Evolutionary conservation across 2,797 vertebrate species (phyloP).

Genomic region (Tapirus indicus): DNA sequence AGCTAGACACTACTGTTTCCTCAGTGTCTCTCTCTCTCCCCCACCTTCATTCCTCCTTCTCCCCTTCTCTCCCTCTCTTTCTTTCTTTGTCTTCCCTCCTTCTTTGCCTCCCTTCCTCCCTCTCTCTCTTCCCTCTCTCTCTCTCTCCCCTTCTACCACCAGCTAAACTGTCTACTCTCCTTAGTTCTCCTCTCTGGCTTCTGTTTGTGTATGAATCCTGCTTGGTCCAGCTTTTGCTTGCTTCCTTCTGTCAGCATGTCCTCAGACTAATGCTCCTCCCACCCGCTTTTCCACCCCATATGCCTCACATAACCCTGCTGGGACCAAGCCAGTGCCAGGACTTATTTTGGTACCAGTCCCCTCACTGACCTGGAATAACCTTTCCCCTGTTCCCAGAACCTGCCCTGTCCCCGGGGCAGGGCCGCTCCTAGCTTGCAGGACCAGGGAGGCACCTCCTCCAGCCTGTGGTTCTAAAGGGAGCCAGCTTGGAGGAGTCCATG

Average conservation of each 20-base stretch:
- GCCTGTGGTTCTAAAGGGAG: not conserved
- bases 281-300: too few species aligned
- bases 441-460: not conserved
- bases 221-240: too few species aligned
- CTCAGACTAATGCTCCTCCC: accelerated
- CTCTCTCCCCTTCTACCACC: not conserved
- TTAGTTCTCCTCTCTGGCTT: not conserved
- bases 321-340: not conserved
- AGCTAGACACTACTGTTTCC: not conserved
- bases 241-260: not conserved
- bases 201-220: accelerated
- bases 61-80: too few species aligned
- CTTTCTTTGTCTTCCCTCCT: accelerated
- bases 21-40: not conserved
- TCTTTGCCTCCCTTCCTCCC: too few species aligned
- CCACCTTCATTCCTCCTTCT: not conserved
- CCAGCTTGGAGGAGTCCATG: not conserved
- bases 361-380: constrained; percentile 1
- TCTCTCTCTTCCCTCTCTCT: too few species aligned
- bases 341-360: not conserved
- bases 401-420: not conserved
- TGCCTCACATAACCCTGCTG: not conserved
- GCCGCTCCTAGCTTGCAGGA: not conserved
- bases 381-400: not conserved
- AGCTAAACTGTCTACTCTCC: not conserved